Evolutionary conservation across 1,140 invertebrate genomes (phyloP).

Genomic region (Macrotrachela quadricornifera): DNA sequence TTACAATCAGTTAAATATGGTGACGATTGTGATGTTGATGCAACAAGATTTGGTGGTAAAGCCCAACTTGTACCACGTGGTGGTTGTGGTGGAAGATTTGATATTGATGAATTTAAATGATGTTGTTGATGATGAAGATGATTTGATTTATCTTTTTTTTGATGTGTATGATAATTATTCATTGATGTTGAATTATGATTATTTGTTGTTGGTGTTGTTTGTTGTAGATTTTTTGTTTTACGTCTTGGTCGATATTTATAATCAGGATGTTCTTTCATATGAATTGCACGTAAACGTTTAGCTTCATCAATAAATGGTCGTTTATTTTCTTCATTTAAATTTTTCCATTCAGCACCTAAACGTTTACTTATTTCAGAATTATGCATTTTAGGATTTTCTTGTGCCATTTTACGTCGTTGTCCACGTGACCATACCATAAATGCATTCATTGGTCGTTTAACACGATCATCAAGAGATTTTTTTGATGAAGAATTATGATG

Average conservation of each 20-base stretch:
- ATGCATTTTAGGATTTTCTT: conserved; percentile 99
- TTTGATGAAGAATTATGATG: neutral
- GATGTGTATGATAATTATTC: too few relatives aligned
- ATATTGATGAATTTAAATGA: too few relatives aligned
- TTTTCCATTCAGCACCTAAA: conserved; percentile 92
- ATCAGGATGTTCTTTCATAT: conserved; percentile 98
- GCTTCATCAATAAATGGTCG: conserved; percentile 98
- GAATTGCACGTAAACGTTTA: conserved; percentile 77
- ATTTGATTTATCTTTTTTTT: too few relatives aligned
- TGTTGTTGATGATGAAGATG: too few relatives aligned
- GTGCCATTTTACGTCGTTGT: conserved; percentile 92
- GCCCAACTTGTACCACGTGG: too few relatives aligned
- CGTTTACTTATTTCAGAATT: conserved; percentile 95
- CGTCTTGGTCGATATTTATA: conserved; percentile 67
- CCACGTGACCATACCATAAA: conserved; percentile 99
- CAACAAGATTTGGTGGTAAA: too few relatives aligned
- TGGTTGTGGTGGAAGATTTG: too few relatives aligned
- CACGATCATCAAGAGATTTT: conserved; percentile 34
- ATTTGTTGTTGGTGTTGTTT: too few relatives aligned
- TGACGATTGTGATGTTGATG: too few relatives aligned
- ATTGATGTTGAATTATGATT: too few relatives aligned
- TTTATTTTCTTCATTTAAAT: conserved; percentile 79
- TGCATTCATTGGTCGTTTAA: conserved; percentile 97
- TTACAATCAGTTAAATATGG: too few relatives aligned
- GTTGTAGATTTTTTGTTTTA: conserved; percentile 19